Percentiles rank a stretch among this genome's conserved stretches.
Conservation (phyloP, 92 coral and sea anemone species). For the Plumapathes pennacea region DNA sequence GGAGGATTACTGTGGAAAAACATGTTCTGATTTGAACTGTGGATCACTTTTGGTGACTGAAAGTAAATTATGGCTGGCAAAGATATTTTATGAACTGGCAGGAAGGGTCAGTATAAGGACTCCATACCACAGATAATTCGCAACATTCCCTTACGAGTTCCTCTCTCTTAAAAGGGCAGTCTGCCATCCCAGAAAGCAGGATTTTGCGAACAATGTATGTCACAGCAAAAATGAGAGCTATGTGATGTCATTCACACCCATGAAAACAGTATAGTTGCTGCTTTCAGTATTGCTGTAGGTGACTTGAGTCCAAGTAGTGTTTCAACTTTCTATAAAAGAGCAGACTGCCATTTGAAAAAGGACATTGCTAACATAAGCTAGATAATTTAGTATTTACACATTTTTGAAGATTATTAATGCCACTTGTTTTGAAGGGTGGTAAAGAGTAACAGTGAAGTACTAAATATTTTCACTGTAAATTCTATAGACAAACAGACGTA, state of each 20-base stretch:
- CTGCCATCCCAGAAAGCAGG: conserved; percentile 33
- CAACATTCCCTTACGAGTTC: conserved; percentile 41
- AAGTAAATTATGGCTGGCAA: conserved; percentile 14
- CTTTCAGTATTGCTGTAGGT: conserved; percentile 42
- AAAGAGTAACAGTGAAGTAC: no score
- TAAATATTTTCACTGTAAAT: no score
- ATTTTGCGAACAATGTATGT: conserved; percentile 31
- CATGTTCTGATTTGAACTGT: conserved; percentile 2
- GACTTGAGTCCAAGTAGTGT: conserved; percentile 18
- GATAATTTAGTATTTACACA: no score
- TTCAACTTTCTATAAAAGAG: no score
- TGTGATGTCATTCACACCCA: conserved; percentile 52
- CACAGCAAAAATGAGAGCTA: conserved; percentile 44
- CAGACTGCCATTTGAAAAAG: no score
- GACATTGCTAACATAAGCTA: no score
- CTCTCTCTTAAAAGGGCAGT: conserved; percentile 46
- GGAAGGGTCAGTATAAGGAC: background rate
- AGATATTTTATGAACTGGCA: conserved; percentile 20
- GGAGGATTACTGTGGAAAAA: no score
- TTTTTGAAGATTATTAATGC: no score
- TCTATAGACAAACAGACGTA: no score
- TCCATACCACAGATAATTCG: conserved; percentile 17
- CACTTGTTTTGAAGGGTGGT: no score
- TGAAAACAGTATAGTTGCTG: conserved; percentile 28
- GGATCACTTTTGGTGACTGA: conserved; percentile 18